Evolutionary conservation across 2,888 invertebrate species (phyloP).

Genomic region (Drosophila sordidapex): DNA sequence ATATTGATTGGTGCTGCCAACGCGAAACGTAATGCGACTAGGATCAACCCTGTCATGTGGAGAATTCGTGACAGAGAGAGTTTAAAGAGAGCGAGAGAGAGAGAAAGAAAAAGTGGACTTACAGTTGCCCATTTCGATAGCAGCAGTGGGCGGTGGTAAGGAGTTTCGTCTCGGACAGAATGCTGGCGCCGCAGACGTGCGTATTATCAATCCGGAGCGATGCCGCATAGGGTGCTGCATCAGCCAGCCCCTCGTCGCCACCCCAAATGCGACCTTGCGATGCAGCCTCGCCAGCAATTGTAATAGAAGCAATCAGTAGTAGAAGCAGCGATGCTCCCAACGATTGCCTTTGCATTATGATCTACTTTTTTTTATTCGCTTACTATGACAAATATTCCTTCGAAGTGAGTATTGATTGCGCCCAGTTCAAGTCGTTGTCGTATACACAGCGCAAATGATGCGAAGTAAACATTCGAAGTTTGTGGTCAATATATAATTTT

Average conservation of each 20-base stretch:
- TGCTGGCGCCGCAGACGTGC: slow-evolving; percentile 81
- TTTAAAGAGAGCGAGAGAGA: background rate
- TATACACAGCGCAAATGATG: slow-evolving; percentile 47
- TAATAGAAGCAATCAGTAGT: slow-evolving; percentile 1
- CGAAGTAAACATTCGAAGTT: slow-evolving; percentile 10
- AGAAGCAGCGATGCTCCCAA: slow-evolving; percentile 8
- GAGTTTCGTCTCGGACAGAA: slow-evolving; percentile 58
- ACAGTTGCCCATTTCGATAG: slow-evolving; percentile 56
- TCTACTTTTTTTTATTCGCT: background rate
- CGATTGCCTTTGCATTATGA: slow-evolving; percentile 31
- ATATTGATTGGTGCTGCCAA: slow-evolving; percentile 83
- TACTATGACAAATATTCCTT: background rate
- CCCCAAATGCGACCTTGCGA: slow-evolving; percentile 70
- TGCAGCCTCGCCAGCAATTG: background rate
- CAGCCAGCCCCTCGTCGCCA: slow-evolving; percentile 77
- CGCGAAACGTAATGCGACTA: slow-evolving; percentile 70
- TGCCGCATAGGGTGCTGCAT: slow-evolving; percentile 80
- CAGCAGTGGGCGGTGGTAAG: slow-evolving; percentile 83
- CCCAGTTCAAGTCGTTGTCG: slow-evolving; percentile 27
- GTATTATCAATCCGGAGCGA: slow-evolving; percentile 80
- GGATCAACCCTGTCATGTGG: slow-evolving; percentile 24
- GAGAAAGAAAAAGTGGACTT: slow-evolving; percentile 36
- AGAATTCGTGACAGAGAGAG: background rate
- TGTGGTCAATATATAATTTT: slow-evolving; percentile 16
- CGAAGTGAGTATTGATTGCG: slow-evolving; percentile 2